Evolutionary conservation across 2,797 vertebrate genomes (phyloP).

Genomic region (Lateolabrax maculatus): DNA sequence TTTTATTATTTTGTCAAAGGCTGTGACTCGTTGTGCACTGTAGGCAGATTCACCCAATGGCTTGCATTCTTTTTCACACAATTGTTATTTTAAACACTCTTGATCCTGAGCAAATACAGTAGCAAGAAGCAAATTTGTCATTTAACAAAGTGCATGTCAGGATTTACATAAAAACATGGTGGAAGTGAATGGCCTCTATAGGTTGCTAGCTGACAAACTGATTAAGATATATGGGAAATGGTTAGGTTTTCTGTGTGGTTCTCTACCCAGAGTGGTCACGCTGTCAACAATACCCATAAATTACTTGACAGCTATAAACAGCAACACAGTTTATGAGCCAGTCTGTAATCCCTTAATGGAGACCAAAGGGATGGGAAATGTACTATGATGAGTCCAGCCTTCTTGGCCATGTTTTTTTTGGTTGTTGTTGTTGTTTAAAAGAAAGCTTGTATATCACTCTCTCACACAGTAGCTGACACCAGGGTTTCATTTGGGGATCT

Average conservation of each 20-base stretch:
- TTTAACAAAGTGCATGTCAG: neutral
- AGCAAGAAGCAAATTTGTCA: neutral
- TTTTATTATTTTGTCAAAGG: neutral
- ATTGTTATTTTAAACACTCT: neutral
- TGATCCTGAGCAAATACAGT: neutral
- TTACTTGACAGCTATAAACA: slow-evolving; percentile 8
- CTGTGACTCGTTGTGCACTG: neutral
- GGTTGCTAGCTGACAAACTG: too few species aligned
- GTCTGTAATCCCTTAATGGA: slow-evolving; percentile 1
- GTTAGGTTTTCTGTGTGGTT: neutral
- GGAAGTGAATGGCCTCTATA: neutral
- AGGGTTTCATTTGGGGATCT: neutral
- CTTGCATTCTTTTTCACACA: neutral
- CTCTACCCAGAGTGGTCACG: neutral
- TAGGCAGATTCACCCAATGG: neutral
- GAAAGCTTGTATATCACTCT: neutral
- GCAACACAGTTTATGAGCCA: slow-evolving; percentile 1
- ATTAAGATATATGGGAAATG: neutral
- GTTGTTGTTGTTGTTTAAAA: neutral
- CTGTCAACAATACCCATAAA: neutral
- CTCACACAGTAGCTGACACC: neutral
- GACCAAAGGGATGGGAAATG: neutral
- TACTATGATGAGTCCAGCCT: slow-evolving; percentile 2
- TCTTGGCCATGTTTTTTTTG: neutral
- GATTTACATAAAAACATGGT: neutral